phyloP scores from a whole-genome alignment of 2,888 invertebrate species.

The Ephialtes manifestator region DNA sequence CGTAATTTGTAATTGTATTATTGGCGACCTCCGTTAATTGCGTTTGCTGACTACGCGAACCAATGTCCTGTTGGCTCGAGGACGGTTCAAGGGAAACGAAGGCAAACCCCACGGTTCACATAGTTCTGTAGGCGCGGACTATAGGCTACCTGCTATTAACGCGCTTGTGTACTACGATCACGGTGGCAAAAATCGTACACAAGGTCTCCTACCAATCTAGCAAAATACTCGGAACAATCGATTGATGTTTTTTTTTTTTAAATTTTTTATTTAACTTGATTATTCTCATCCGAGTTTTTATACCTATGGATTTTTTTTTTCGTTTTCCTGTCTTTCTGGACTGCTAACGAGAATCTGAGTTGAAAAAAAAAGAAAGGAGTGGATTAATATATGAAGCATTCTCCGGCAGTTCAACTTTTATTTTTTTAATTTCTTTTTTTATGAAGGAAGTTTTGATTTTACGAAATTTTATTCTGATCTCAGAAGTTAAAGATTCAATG shows the following conservation, averaged over 20 bases:
- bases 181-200: neutral
- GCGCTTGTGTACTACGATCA: neutral
- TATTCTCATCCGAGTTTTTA: neutral
- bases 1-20: slow-evolving; percentile 80
- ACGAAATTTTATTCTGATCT: no score
- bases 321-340: neutral
- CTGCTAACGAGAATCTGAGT: slow-evolving; percentile 1
- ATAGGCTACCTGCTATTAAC: neutral
- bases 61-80: slow-evolving; percentile 20
- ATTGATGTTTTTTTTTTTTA: neutral
- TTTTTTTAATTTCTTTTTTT: no score
- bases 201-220: neutral
- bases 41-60: slow-evolving; percentile 60
- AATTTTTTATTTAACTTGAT: neutral
- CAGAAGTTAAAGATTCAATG: no score
- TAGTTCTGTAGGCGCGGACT: slow-evolving; percentile 6
- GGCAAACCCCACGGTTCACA: slow-evolving; percentile 11
- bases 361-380: neutral
- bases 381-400: slow-evolving; percentile 1
- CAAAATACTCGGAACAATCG: neutral
- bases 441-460: no score
- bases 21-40: slow-evolving; percentile 70
- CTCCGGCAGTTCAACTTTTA: no score
- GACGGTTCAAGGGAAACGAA: neutral
- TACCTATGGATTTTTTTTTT: neutral